Conservation (phyloP, 2,113 vertebrate genomes). For the Pseudorhombus dupliciocellatus region DNA sequence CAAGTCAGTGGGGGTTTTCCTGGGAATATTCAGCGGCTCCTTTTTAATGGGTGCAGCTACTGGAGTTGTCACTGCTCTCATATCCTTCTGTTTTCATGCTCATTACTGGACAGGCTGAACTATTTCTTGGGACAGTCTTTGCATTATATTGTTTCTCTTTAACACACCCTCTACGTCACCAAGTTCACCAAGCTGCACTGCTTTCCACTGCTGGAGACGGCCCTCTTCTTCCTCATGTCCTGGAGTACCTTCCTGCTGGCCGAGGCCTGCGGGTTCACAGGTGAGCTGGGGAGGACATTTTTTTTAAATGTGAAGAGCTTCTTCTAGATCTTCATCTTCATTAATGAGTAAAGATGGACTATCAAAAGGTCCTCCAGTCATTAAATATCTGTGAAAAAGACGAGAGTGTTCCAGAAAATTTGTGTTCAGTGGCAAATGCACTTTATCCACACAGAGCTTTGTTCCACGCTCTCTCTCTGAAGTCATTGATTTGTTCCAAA, state of each 20-base stretch:
- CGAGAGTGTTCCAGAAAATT: not conserved
- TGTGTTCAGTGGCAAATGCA: not conserved
- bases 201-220: slow-evolving; percentile 97
- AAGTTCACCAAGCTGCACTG: slow-evolving; percentile 99
- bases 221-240: slow-evolving; percentile 98
- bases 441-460: not conserved
- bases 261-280: slow-evolving; percentile 97
- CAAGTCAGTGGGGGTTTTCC: slow-evolving; percentile 95
- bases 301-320: not conserved
- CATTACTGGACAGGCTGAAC: not conserved
- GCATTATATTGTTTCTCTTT: slow-evolving; percentile 71
- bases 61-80: slow-evolving; percentile 95
- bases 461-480: too few relatives aligned
- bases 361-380: not conserved
- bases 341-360: not conserved
- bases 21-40: slow-evolving; percentile 98
- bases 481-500: not conserved
- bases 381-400: not conserved
- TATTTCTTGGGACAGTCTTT: too few relatives aligned
- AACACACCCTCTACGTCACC: slow-evolving; percentile 88
- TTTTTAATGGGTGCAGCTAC: slow-evolving; percentile 97
- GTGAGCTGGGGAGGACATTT: slow-evolving; percentile 71
- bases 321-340: not conserved
- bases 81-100: slow-evolving; percentile 92
- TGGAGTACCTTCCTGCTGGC: slow-evolving; percentile 98